Evolutionary conservation across 2,113 vertebrate genomes (phyloP), one percentile per base, ranked within the genome.

Genomic region (Halichoeres trimaculatus): DNA sequence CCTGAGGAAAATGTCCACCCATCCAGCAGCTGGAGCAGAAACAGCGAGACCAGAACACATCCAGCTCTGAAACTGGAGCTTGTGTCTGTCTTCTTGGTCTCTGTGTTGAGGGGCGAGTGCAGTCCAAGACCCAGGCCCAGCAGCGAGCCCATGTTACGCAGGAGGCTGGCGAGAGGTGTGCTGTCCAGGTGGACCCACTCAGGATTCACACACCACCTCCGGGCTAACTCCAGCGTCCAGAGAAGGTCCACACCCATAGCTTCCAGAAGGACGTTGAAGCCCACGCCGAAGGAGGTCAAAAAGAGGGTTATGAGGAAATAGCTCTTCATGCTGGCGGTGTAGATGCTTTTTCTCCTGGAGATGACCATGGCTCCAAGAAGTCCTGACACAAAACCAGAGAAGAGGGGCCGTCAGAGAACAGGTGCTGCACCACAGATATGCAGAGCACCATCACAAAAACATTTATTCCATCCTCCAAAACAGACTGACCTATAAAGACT

Each of bases 131-230:
- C 98, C 75, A 99, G 93, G 43, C 98, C 98, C 0, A 98, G 95
- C 71, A 99, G 95, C 10, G 95, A 94, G 61, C 98, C 98, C 93
- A 99, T 91, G 90, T 99, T 98, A 16, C 96, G 94, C 76, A 99
- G 87, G 50, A 99, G 96, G 87, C 98, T 96, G 83, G 98, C 97
- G 1, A 99, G 99, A 9, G 97, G 98, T 0, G 96, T 98, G 30
- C 92, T 93, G 92, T 99, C 96, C 2, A 99, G 92, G 85, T 97
- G 96, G 52, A 99, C 95, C 97, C 98, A 99, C 70, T 97, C 96
- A 0, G 96, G 91, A 26, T 1, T 90, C 36, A 90, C 70, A 0
- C 98, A 99, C 96, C 97, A 97, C 68, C 71, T 93, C 91, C 90
- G 95, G 14, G 98, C 97, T 76, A 94, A 97, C 80, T 96, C 97